These are phyloP conservation scores for Regulus satrapa DNA, from an alignment of 2,113 vertebrate genomes.

Conservation along the genomic window DNA sequence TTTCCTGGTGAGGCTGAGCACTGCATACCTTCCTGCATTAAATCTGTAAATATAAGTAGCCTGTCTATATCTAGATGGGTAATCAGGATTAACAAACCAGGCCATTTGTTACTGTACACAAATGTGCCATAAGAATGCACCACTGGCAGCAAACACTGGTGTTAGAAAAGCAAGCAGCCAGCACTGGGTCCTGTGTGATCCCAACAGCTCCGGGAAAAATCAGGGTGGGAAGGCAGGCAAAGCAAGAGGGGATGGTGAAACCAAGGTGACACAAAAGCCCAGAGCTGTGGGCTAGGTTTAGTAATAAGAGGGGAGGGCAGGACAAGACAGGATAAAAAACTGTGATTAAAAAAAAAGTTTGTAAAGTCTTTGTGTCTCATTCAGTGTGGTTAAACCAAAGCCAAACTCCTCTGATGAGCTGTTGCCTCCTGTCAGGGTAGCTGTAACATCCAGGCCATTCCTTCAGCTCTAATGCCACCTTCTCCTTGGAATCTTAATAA, in stretches of 20 bases:
- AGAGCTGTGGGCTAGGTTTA: not conserved
- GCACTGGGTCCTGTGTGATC: not conserved
- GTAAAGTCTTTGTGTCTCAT: not conserved
- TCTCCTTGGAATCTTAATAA: not conserved
- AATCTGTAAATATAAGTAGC: not conserved
- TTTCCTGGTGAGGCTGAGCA: not conserved
- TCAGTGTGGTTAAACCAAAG: not conserved
- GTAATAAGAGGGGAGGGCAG: not conserved
- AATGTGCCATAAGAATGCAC: not conserved
- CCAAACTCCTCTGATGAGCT: not conserved
- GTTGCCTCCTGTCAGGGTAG: not conserved
- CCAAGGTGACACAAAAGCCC: not conserved
- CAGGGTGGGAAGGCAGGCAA: not conserved
- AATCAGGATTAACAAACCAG: not conserved
- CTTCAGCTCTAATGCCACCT: not conserved
- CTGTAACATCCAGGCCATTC: not conserved
- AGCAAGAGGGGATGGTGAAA: not conserved
- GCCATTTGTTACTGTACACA: not conserved
- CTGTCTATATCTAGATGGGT: not conserved
- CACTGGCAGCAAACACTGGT: not conserved
- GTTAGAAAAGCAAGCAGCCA: not conserved
- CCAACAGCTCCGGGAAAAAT: not conserved
- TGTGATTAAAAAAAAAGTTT: not conserved
- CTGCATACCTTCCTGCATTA: not conserved
- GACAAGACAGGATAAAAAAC: not conserved